Evolutionary conservation across 2,113 vertebrate genomes (phyloP).

Genomic region (Amphiprion ocellaris): DNA sequence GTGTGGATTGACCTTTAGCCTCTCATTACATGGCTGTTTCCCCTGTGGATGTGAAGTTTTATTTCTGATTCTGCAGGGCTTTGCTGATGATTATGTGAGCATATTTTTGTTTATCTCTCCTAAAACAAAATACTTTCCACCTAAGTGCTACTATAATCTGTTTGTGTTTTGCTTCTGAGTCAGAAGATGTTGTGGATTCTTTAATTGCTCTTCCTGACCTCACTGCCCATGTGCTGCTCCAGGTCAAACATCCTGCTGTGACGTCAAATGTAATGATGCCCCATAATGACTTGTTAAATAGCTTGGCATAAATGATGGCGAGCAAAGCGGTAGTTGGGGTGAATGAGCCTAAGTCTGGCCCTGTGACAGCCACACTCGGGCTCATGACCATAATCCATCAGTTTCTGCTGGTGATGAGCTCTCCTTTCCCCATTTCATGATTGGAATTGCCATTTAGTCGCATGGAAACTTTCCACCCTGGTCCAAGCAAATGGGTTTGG

Average conservation of each 20-base stretch:
- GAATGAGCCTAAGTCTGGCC: conserved; percentile 52
- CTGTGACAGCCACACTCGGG: conserved; percentile 41
- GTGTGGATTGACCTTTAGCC: conserved; percentile 46
- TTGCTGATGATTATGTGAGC: conserved; percentile 39
- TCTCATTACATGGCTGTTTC: conserved; percentile 35
- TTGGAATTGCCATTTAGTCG: conserved; percentile 66
- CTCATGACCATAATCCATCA: conserved; percentile 67
- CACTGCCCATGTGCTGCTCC: conserved; percentile 26
- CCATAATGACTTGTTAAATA: conserved; percentile 65
- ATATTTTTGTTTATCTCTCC: conserved; percentile 44
- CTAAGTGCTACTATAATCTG: conserved; percentile 26
- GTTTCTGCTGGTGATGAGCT: conserved; percentile 61
- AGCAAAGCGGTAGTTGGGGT: conserved; percentile 42
- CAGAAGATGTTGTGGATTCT: conserved; percentile 27
- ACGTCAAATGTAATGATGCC: conserved; percentile 53
- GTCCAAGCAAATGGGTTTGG: conserved; percentile 56
- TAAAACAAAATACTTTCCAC: conserved; percentile 41
- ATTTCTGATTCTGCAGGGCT: conserved; percentile 22
- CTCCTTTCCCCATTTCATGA: conserved; percentile 49
- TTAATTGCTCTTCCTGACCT: conserved; percentile 47
- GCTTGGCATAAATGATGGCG: conserved; percentile 51
- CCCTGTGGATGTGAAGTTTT: conserved; percentile 26
- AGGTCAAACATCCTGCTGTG: conserved; percentile 50
- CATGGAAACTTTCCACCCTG: conserved; percentile 62
- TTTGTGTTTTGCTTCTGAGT: conserved; percentile 50